These are phyloP conservation scores for Sebastes minor DNA, from an alignment of 2,797 vertebrate species.

Conservation along the genomic window DNA sequence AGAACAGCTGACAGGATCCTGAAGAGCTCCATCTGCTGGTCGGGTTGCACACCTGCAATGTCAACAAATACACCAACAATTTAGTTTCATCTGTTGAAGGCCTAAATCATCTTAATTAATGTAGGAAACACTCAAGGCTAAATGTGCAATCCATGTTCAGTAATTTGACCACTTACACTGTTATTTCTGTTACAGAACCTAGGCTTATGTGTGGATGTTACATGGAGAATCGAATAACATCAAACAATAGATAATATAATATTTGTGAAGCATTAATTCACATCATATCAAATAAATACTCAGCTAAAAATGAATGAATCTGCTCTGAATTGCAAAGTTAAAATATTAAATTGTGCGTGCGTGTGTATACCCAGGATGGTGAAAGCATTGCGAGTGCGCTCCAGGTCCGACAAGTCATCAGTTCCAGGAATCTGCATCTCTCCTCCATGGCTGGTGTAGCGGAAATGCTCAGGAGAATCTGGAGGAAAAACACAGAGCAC, in stretches of 20 bases:
- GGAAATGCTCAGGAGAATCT: constrained; percentile 82
- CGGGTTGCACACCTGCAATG: constrained; percentile 79
- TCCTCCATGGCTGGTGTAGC: constrained; percentile 83
- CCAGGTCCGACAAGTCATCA: constrained; percentile 77
- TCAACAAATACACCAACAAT: not conserved
- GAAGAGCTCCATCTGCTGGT: constrained; percentile 87
- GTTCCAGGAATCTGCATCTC: constrained; percentile 64
- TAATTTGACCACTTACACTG: too few relatives aligned
- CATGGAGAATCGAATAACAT: too few relatives aligned
- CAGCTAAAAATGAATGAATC: too few relatives aligned
- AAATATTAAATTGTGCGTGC: not conserved
- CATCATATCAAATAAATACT: too few relatives aligned
- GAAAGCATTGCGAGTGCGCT: constrained; percentile 81
- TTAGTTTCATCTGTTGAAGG: not conserved
- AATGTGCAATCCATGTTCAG: too few relatives aligned
- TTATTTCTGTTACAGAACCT: too few relatives aligned
- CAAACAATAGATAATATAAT: too few relatives aligned
- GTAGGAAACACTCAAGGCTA: too few relatives aligned
- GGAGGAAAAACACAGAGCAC: not conserved
- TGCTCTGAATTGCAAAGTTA: too few relatives aligned
- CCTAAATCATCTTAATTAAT: too few relatives aligned
- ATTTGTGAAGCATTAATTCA: too few relatives aligned
- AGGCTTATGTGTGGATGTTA: too few relatives aligned
- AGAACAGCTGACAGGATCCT: constrained; percentile 82
- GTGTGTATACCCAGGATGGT: constrained; percentile 76